These are phyloP conservation scores for Eumeta japonica DNA, from an alignment of 1,140 invertebrate genomes.

Conservation along the genomic window DNA sequence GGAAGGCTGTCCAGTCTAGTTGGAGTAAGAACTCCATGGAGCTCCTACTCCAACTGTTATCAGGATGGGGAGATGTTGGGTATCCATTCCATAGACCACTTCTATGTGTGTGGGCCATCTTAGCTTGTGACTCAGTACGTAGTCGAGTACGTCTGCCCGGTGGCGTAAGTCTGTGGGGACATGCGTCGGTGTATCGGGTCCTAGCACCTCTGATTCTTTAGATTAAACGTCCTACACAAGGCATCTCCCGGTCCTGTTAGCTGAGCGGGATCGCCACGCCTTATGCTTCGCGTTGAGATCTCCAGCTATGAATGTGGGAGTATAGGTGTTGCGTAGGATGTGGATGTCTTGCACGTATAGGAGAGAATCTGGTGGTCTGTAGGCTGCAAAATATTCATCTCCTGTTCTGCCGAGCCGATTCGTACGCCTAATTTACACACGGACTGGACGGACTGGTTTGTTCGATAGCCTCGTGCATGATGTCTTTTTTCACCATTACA, in stretches of 20 bases:
- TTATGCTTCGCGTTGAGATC: slow-evolving; percentile 5
- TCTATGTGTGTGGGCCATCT: too few species aligned
- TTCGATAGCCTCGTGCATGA: slow-evolving; percentile 1
- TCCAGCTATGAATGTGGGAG: not conserved
- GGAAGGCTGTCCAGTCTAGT: too few species aligned
- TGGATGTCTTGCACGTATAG: not conserved
- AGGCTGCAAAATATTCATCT: not conserved
- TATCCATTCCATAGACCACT: too few species aligned
- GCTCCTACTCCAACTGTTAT: too few species aligned
- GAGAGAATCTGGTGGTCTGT: not conserved
- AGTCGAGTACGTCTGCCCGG: too few species aligned
- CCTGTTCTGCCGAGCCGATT: not conserved
- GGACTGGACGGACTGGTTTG: not conserved
- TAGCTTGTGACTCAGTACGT: too few species aligned
- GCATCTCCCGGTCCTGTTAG: not conserved
- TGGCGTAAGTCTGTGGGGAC: too few species aligned
- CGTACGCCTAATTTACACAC: not conserved
- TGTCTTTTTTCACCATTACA: slow-evolving; percentile 1
- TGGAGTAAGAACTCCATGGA: too few species aligned
- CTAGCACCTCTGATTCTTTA: not conserved
- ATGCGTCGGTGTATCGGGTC: not conserved
- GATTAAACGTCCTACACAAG: not conserved
- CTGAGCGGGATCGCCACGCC: not conserved
- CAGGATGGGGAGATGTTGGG: too few species aligned
- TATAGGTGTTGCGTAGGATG: not conserved